These are phyloP conservation scores for Philhelius pedissequus DNA, from an alignment of 2,888 invertebrate species.

Conservation along the genomic window DNA sequence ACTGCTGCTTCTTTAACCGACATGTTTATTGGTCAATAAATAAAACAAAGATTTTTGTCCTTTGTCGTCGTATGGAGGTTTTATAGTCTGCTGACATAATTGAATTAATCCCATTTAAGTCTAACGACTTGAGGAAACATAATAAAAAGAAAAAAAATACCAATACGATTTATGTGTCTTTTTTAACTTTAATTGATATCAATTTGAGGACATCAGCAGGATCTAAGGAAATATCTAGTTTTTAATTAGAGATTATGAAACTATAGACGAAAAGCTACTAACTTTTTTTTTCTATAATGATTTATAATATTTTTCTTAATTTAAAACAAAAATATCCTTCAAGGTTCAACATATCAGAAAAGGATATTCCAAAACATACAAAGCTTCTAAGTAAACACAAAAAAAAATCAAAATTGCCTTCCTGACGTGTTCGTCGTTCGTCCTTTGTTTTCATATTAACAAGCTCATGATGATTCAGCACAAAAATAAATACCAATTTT, in stretches of 20 bases:
- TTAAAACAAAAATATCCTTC: not conserved
- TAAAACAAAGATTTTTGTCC: conserved; percentile 19
- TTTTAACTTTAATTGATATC: conserved; percentile 47
- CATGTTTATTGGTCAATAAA: conserved; percentile 60
- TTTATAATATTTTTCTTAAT: not conserved
- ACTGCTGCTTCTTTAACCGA: conserved; percentile 25
- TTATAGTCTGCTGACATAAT: conserved; percentile 51
- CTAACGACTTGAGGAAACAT: conserved; percentile 35
- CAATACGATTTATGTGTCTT: conserved; percentile 47
- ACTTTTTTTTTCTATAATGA: not conserved
- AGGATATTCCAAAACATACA: not conserved
- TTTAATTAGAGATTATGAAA: not conserved
- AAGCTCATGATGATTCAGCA: not conserved
- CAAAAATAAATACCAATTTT: not conserved
- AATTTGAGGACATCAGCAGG: conserved; percentile 8
- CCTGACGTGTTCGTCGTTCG: not conserved
- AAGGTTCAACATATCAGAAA: not conserved
- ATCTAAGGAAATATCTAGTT: not conserved
- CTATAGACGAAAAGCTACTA: not conserved
- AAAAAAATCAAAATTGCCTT: not conserved
- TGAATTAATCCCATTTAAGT: conserved; percentile 58
- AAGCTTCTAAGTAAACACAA: not conserved
- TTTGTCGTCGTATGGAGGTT: not conserved
- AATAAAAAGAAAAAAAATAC: not conserved
- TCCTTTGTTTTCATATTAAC: not conserved